Evolutionary conservation across 2,888 invertebrate species (phyloP), one percentile per base, ranked within the genome.

Genomic region (Atrina japonica): DNA sequence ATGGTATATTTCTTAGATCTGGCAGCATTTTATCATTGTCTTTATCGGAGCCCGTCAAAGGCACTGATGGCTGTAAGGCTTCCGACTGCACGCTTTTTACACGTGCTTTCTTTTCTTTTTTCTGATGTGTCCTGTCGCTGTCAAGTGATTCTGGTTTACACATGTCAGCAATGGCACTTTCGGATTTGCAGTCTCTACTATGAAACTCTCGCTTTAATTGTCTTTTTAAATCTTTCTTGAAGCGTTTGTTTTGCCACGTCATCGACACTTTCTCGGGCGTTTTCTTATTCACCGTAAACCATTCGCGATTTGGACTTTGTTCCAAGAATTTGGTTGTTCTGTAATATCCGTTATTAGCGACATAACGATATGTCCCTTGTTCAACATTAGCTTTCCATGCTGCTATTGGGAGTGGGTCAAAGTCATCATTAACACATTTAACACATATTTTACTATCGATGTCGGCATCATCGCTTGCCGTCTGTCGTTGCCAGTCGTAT

Each of bases 311-410:
- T 6, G 83, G 78, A 30, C 75, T 78, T 25, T 66, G 30, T 56
- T 75, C 77, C 65, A 83, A 68, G 41, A 83, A 78, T 65, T 88
- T 88, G n/a, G 75, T 60, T 6, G 79, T 78, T 56, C 87, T 72
- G 60, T 87, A 87, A 55, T 80, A 80, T 3, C 86, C 87, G 65
- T 86, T 87, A 63, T 86, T 83, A 18, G 80, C 76, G 18, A 88
- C 78, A 65, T 88, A 88, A 25, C 86, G 75, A 66, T 83, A 87
- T 0, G 88, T 87, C 11, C 80, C 81, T n/a, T 85, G 84, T 68
- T 88, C 88, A 1, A 87, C 85, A 58, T 83, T 81, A 14, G 82
- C 82, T 70, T 85, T 85, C 86, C 86, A 87, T 3, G 77, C 67
- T 11, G 83, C 77, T 16, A 77, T 68, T 16, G 77, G 74, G 27